Base-by-base conservation (phyloP, 2,113 vertebrate species). In the Prionailurus bengalensis region DNA sequence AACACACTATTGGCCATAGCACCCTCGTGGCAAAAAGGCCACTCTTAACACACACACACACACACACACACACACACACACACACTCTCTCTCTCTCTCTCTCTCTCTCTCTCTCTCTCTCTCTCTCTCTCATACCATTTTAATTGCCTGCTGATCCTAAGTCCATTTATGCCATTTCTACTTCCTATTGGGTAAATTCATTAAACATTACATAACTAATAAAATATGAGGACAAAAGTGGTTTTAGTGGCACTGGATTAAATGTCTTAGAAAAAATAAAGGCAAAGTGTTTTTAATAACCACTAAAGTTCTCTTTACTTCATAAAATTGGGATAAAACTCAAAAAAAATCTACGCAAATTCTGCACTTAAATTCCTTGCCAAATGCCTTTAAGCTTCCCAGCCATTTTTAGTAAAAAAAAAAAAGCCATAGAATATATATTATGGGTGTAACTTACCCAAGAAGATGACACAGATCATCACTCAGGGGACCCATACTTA, bases 381-480 rank as follows among this genome's bases (percentile, higher is more conserved):
- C 87, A 93, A 96, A 84, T 92, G 53, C 53, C 39, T 89, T 89
- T 78, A 74, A 68, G 53, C 19, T 85, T n/a, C 86, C 21, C 33
- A 58, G 48, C 6, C 53, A 85, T 42, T 88, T 95, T 91, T 68
- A 95, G 73, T 87, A 85, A 95, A 73, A 81, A 4, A 95, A 86
- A 92, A 89, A 92, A 89, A 80, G 51, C 33, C 61, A 48, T 4
- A 82, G 29, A 95, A 33, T 68, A 84, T 45, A 55, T 27, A 73
- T 73, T 55, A 53, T 19, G 2, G 5, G 39, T 58, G 7, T 78
- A 53, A 53, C 45, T 78, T 82, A 19, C 25, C 23, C 33, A 58
- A 74, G 31, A 91, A 92, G 19, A 53, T 29, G 23, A 16, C 2
- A 70, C 63, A 4, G 65, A 33, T 42, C 1, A 0, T 36, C 33